These are phyloP conservation scores for Scolanthus callimorphus DNA, from an alignment of 92 coral and sea anemone species.

Conservation along the genomic window DNA sequence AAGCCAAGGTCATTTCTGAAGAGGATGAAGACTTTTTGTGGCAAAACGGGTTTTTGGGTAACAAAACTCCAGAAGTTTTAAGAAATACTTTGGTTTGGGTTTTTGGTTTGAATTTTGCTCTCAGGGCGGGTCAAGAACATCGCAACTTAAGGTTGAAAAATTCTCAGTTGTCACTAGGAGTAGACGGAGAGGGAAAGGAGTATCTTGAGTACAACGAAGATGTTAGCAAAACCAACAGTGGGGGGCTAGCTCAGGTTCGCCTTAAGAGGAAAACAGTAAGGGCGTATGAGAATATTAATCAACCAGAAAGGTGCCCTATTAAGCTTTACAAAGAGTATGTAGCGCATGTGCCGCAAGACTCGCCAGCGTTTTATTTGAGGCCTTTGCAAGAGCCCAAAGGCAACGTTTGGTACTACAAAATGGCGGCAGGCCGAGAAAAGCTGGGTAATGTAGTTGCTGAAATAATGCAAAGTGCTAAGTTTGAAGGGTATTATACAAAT, in stretches of 20 bases:
- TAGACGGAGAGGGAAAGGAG: too few relatives aligned
- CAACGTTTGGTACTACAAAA: slow-evolving; percentile 34
- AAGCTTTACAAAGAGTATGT: slow-evolving; percentile 32
- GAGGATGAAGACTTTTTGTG: too few relatives aligned
- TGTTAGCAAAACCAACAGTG: slow-evolving; percentile 31
- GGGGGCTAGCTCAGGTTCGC: slow-evolving; percentile 34
- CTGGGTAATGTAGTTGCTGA: slow-evolving; percentile 30
- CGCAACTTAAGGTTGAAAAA: too few relatives aligned
- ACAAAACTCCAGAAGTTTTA: too few relatives aligned
- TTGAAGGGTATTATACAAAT: slow-evolving; percentile 32
- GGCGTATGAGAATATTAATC: slow-evolving; percentile 23
- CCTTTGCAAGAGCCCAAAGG: slow-evolving; percentile 29
- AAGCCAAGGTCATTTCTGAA: too few relatives aligned
- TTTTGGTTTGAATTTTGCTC: too few relatives aligned
- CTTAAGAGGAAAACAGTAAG: slow-evolving; percentile 25
- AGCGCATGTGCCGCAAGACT: slow-evolving; percentile 13
- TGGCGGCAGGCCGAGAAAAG: slow-evolving; percentile 36
- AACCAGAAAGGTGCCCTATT: slow-evolving; percentile 30
- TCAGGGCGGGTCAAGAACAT: too few relatives aligned
- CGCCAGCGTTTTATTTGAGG: slow-evolving; percentile 31
- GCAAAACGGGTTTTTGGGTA: too few relatives aligned
- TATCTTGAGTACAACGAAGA: too few relatives aligned
- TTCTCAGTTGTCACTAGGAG: too few relatives aligned
- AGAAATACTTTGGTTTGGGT: slow-evolving; percentile 35
- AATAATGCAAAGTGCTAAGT: slow-evolving; percentile 23